Evolutionary conservation across 2,113 vertebrate species (phyloP), one percentile per base, ranked within the genome.

Genomic region (Rousettus leschenaultii): DNA sequence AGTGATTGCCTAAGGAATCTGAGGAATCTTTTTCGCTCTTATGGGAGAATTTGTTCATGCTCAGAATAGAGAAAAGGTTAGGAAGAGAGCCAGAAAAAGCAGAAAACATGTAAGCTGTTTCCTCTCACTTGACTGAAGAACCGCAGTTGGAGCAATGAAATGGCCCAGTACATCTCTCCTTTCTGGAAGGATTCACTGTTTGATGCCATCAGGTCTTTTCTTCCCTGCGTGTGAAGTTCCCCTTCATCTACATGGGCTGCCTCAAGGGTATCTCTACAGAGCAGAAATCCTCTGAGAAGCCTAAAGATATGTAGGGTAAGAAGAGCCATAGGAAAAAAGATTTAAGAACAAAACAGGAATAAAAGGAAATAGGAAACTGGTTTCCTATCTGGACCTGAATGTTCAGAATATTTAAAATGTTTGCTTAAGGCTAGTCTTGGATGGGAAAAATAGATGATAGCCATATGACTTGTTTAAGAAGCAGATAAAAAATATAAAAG

Each of bases 31-130:
- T 82, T 87, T 82, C 92, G 88, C 91, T 96, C 65, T 91, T 88
- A 71, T 63, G n/a, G 75, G 92, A 97, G 95, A 96, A 96, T 97
- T 95, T 90, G 33, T 95, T 96, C 91, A 78, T 86, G 84, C 59
- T 97, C 86, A 96, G 86, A 97, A 92, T 92, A 89, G 79, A 94
- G 94, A 85, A 86, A 80, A 95, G 86, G 48, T 89, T 91, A 91
- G 65, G 66, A 78, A 95, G 59, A 95, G n/a, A 86, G 84, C 87
- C 90, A 95, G 90, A 93, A 93, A 89, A 90, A 48, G 71, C 78
- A 97, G 53, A 86, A 96, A 97, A 85, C 22, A 13, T 63, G 21
- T 86, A 73, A 86, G 40, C 80, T 74, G 61, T 83, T 95, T 94
- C 57, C 59, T 94, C 48, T 95, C 73, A 86, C 75, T 53, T 94